Conservation (phyloP, 2,797 vertebrate genomes). For the Steatocranus sp. region DNA sequence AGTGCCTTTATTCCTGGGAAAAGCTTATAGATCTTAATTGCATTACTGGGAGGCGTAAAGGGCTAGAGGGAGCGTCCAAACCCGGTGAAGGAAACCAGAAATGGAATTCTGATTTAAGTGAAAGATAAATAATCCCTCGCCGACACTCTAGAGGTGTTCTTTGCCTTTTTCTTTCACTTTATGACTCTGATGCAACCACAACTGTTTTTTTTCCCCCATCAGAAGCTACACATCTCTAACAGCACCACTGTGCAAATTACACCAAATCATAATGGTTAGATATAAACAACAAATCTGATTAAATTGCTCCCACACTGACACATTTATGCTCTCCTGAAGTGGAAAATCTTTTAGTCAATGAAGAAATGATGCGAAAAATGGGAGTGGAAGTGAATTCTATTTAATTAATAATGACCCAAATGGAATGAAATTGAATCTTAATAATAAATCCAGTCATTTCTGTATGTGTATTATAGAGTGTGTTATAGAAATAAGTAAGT, state of each 20-base stretch:
- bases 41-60: constrained; percentile 61
- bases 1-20: constrained; percentile 62
- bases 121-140: constrained; percentile 61
- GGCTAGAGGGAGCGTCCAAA: constrained; percentile 23
- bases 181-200: not conserved
- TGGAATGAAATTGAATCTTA: not conserved
- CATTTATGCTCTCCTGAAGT: constrained; percentile 9
- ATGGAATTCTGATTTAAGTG: constrained; percentile 72
- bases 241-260: not conserved
- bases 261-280: not conserved
- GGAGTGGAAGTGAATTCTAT: not conserved
- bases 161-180: not conserved
- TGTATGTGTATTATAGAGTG: not conserved
- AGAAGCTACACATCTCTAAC: not conserved
- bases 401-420: not conserved
- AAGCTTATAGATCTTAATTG: constrained; percentile 76
- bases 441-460: not conserved
- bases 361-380: constrained; percentile 11
- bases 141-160: constrained; percentile 53
- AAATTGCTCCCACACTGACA: not conserved
- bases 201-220: not conserved
- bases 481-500: not conserved
- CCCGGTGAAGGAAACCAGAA: constrained; percentile 46
- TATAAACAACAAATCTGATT: constrained; percentile 21
- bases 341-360: not conserved